Base-by-base conservation (phyloP, 2,888 invertebrate genomes). In the Incurvaria masculella region DNA sequence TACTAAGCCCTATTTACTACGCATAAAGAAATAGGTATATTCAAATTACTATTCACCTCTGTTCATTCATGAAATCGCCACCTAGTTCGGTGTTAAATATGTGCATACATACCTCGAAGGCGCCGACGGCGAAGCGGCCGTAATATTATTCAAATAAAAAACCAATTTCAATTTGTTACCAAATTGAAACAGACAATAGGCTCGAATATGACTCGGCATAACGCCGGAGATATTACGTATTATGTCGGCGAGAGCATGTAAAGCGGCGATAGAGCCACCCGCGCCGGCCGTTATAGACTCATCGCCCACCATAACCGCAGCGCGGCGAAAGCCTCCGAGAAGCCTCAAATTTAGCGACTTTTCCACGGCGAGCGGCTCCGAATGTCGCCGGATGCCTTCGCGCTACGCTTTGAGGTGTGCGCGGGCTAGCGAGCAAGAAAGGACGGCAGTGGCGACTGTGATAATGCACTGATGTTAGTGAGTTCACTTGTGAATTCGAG, bases 131-230 rank as follows among this genome's bases (percentile, higher is more conserved):
- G n/a, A n/a, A n/a, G n/a, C n/a, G n/a, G 58, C 57, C 61, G 65
- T 65, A 69, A 72, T 74, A 71, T 73, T 79, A 79, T 79, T 79
- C 76, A 79, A 79, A 79, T 76, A 79, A 76, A 75, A 76, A 75
- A 73, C 75, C 79, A 72, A 78, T 79, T 79, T 76, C 79, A 79
- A 79, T 79, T 79, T 79, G 79, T 71, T 69, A 64, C 69, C 68
- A 79, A 79, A 79, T 79, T 79, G 79, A 79, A 79, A 76, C 73
- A 73, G 78, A 73, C 74, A 72, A 66, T 73, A 66, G 71, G 66
- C 70, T 69, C 67, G 69, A 63, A 52, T 67, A 78, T 79, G 78
- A 72, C 74, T 69, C 74, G 72, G 76, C 69, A 72, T 19, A 69
- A 74, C 73, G 75, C 76, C 75, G 73, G 70, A 67, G 62, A 42